Percentiles rank a stretch among this genome's conserved stretches.
Evolutionary conservation across 2,113 vertebrate species (phyloP).

Genomic region (Strix aluco): DNA sequence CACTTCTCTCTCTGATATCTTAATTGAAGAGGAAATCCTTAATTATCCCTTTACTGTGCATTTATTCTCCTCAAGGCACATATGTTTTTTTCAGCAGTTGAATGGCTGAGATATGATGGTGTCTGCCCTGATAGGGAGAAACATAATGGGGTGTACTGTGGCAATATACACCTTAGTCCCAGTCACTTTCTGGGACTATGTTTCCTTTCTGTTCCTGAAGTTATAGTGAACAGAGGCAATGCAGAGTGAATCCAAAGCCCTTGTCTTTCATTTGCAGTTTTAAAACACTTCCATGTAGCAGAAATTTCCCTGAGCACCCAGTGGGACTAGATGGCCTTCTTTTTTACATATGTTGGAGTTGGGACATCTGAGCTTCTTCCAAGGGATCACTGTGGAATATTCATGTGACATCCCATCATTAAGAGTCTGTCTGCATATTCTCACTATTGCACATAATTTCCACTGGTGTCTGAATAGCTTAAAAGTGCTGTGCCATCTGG

Average conservation of each 20-base stretch:
- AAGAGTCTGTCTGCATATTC: not conserved
- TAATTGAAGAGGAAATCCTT: not conserved
- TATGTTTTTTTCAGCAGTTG: not conserved
- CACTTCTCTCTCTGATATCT: not conserved
- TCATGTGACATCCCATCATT: not conserved
- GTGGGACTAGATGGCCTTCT: not conserved
- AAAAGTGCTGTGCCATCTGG: not conserved
- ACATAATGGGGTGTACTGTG: not conserved
- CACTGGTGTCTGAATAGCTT: not conserved
- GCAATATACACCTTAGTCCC: not conserved
- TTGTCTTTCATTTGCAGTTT: not conserved
- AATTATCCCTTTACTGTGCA: not conserved
- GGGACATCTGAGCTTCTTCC: not conserved
- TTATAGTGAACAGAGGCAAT: not conserved
- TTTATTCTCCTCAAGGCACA: not conserved
- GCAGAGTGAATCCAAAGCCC: not conserved
- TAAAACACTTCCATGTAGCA: not conserved
- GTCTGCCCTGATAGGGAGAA: not conserved
- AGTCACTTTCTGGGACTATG: not conserved
- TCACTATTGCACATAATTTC: not conserved
- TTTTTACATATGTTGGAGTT: not conserved
- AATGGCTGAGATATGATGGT: not conserved
- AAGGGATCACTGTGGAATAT: not conserved
- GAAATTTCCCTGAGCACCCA: not conserved
- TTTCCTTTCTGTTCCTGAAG: not conserved